These are phyloP conservation scores for Diacarnus erythraeanus DNA, from an alignment of 37 sponge, comb jelly and placozoan genomes.

Conservation along the genomic window DNA sequence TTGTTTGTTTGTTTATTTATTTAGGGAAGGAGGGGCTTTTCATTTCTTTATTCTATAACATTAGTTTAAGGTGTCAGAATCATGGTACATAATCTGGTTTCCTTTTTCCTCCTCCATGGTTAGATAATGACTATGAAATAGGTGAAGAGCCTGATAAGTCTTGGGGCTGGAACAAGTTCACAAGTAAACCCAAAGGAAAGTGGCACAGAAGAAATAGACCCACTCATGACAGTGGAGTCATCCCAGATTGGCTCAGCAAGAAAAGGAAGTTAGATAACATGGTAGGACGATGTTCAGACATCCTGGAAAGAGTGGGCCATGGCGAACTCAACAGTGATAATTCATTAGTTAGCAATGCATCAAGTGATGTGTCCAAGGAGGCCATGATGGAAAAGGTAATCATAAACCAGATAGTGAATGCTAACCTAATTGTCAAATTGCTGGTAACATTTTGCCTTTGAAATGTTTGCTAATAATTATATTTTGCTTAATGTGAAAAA, in stretches of 20 bases:
- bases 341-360: too few relatives aligned
- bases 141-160: conserved; percentile 37
- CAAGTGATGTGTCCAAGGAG: too few relatives aligned
- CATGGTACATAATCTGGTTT: not conserved
- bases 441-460: too few relatives aligned
- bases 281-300: conserved; percentile 7
- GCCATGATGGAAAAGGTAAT: too few relatives aligned
- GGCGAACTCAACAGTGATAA: too few relatives aligned
- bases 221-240: not conserved
- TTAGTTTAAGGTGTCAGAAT: too few relatives aligned
- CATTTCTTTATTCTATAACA: too few relatives aligned
- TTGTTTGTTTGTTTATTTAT: not conserved
- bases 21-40: not conserved
- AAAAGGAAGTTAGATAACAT: conserved; percentile 31
- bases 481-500: too few relatives aligned
- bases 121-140: conserved; percentile 57
- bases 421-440: too few relatives aligned
- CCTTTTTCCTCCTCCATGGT: not conserved
- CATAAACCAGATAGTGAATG: too few relatives aligned
- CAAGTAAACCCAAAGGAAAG: not conserved
- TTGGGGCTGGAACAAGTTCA: conserved; percentile 17
- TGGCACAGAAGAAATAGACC: not conserved
- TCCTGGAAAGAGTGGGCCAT: conserved; percentile 11
- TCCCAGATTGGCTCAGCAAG: conserved; percentile 32
- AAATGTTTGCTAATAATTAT: too few relatives aligned